Percentiles rank a stretch among this genome's conserved stretches.
phyloP scores from a whole-genome alignment of 2,113 vertebrate species.

The Alethe diademata region DNA sequence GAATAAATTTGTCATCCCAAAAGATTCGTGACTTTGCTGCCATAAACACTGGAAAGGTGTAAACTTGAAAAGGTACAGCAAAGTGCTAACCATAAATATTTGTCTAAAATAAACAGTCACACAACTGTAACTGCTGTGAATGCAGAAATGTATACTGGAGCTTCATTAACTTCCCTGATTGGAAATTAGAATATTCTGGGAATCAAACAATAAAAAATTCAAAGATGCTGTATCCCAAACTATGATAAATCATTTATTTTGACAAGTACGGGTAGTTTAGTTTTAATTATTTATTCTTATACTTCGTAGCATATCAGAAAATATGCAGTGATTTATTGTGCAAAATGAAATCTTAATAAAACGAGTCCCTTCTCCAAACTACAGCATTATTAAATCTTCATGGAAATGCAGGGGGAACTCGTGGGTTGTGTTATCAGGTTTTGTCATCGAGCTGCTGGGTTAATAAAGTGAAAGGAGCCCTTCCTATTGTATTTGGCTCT shows the following conservation, averaged over 20 bases:
- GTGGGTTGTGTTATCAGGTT: neutral
- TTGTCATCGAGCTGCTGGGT: neutral
- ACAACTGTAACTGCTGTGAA: neutral
- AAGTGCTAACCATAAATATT: neutral
- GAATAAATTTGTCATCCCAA: neutral
- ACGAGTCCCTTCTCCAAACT: slow-evolving; percentile 37
- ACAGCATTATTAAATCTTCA: slow-evolving; percentile 56
- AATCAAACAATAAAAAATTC: slow-evolving; percentile 67
- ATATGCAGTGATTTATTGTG: slow-evolving; percentile 56
- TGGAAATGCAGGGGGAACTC: neutral
- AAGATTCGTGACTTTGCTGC: neutral
- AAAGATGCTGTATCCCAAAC: slow-evolving; percentile 55
- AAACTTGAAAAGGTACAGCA: neutral
- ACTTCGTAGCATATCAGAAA: slow-evolving; percentile 60
- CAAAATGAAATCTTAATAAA: slow-evolving; percentile 69
- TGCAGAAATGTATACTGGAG: neutral
- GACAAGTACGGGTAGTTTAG: slow-evolving; percentile 53
- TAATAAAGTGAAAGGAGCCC: neutral
- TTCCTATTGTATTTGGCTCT: neutral
- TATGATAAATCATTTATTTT: slow-evolving; percentile 63
- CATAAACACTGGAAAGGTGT: neutral
- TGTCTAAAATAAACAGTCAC: neutral
- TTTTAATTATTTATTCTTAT: slow-evolving; percentile 65
- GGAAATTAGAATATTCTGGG: slow-evolving; percentile 53
- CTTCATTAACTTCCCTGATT: slow-evolving; percentile 48